A percentile compares a stretch with the other conserved stretches of the same genome.
Evolutionary conservation across 2,113 vertebrate species (phyloP).

Genomic region (Plectropomus leopardus): DNA sequence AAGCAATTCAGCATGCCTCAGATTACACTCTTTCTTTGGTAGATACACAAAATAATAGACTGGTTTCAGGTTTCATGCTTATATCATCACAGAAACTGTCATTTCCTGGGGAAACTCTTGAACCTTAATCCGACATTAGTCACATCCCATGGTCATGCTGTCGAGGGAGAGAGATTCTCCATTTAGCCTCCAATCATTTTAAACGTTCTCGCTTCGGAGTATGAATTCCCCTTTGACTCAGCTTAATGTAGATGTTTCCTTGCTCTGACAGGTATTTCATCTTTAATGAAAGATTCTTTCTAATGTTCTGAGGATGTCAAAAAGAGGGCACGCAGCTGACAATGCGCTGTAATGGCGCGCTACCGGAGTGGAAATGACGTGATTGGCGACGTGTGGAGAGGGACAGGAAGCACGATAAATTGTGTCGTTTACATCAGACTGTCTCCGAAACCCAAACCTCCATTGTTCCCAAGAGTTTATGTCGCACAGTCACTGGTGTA

Average conservation of each 20-base stretch:
- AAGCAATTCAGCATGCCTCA: not conserved
- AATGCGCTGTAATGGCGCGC: slow-evolving; percentile 12
- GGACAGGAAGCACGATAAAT: slow-evolving; percentile 42
- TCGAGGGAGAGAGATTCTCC: slow-evolving; percentile 15
- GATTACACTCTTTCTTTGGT: not conserved
- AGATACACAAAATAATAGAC: not conserved
- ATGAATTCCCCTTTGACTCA: slow-evolving; percentile 27
- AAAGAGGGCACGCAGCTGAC: slow-evolving; percentile 15
- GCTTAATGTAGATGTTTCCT: slow-evolving; percentile 27
- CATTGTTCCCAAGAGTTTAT: slow-evolving; percentile 35
- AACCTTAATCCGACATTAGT: slow-evolving; percentile 22
- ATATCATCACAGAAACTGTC: slow-evolving; percentile 5
- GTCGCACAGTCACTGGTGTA: slow-evolving; percentile 30
- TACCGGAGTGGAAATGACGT: slow-evolving; percentile 43
- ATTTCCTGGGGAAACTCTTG: not conserved
- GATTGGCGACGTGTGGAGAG: slow-evolving; percentile 31
- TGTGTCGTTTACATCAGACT: slow-evolving; percentile 45
- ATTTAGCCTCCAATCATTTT: slow-evolving; percentile 44
- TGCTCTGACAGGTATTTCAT: slow-evolving; percentile 51
- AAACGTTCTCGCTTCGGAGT: slow-evolving; percentile 11
- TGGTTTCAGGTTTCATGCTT: slow-evolving; percentile 18
- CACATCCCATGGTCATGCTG: slow-evolving; percentile 1
- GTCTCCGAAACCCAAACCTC: slow-evolving; percentile 36
- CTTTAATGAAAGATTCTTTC: slow-evolving; percentile 43
- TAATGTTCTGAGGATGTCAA: slow-evolving; percentile 35